phyloP scores from a whole-genome alignment of 2,797 vertebrate genomes.

The Simalia tracyae region DNA sequence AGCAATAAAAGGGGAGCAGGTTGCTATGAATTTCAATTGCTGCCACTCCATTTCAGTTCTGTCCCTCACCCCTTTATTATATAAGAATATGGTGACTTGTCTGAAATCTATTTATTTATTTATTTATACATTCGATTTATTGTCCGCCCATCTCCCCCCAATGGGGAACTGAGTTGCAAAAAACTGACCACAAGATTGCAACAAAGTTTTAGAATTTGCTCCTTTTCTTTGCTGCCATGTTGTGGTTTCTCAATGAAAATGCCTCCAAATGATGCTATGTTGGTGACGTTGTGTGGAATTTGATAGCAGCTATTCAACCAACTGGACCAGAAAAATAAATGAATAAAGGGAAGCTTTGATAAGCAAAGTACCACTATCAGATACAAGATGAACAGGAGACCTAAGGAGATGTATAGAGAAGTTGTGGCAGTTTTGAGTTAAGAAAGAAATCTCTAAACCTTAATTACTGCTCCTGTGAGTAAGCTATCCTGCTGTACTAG shows the following conservation, averaged over 20 bases:
- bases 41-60: not conserved
- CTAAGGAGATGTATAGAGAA: not conserved
- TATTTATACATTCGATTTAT: no score
- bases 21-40: not conserved
- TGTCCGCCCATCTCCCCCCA: no score
- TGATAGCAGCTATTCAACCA: not conserved
- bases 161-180: not conserved
- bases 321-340: not conserved
- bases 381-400: not conserved
- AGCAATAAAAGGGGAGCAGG: not conserved
- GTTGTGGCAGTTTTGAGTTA: not conserved
- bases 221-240: not conserved
- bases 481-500: not conserved
- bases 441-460: not conserved
- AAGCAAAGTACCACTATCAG: not conserved
- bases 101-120: not conserved
- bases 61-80: not conserved
- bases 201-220: not conserved
- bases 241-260: not conserved
- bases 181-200: not conserved
- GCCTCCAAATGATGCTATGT: not conserved
- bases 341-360: not conserved
- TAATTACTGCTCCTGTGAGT: not conserved
- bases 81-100: not conserved
- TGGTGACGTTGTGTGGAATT: not conserved